phyloP scores from a whole-genome alignment of 2,797 vertebrate genomes.

The Muscicapa comitata region DNA sequence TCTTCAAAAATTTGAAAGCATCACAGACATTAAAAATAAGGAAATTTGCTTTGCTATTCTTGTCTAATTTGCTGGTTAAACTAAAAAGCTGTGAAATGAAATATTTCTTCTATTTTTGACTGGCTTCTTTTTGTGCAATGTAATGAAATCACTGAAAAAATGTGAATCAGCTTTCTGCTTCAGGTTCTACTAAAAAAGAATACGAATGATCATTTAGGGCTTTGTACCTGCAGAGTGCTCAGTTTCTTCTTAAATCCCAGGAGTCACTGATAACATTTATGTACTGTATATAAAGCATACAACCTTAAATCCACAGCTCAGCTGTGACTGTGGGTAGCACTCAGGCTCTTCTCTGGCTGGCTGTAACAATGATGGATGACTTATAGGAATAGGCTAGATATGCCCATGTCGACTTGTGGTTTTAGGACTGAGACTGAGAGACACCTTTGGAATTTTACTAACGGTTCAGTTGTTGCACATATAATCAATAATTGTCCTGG shows the following conservation, averaged over 20 bases:
- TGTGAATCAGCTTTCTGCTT: background rate
- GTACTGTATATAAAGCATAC: background rate
- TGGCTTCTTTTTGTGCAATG: background rate
- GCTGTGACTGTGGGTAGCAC: background rate
- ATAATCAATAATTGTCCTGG: background rate
- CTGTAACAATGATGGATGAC: background rate
- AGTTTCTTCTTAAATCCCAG: background rate
- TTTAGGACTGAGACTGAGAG: background rate
- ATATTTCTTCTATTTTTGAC: background rate
- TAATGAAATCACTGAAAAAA: slow-evolving; percentile 2
- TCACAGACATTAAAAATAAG: background rate
- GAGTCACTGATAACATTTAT: background rate
- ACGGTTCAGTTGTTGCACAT: background rate
- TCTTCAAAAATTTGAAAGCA: background rate
- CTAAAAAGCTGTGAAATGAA: slow-evolving; percentile 1
- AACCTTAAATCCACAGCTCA: background rate
- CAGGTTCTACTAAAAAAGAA: background rate
- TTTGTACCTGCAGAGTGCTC: background rate
- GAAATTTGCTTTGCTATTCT: slow-evolving; percentile 2
- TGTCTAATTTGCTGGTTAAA: slow-evolving; percentile 13
- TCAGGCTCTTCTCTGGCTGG: background rate
- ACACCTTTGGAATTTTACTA: background rate
- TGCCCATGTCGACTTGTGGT: background rate
- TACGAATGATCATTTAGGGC: background rate
- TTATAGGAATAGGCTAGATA: background rate